Percentiles rank a stretch among this genome's conserved stretches.
Evolutionary conservation across 1,140 invertebrate genomes (phyloP).

Genomic region (Nixonia krombeini): DNA sequence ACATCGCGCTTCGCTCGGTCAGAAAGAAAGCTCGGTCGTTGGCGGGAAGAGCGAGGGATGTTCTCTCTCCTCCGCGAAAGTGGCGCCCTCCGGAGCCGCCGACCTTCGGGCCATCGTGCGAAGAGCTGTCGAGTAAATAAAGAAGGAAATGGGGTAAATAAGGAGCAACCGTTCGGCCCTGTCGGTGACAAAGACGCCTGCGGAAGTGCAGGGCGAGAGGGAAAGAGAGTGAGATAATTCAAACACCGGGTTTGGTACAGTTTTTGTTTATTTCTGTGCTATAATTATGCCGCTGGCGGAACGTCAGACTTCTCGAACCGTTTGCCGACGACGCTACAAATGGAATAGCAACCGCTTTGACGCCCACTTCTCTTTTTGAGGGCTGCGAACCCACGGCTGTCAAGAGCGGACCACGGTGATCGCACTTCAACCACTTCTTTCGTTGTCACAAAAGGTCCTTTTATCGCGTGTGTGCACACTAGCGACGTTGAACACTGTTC

Average conservation of each 20-base stretch:
- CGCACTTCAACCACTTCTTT: too few species aligned
- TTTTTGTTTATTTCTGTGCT: conserved; percentile 55
- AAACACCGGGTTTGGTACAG: conserved; percentile 39
- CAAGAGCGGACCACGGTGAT: too few species aligned
- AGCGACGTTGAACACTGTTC: too few species aligned
- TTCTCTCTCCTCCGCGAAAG: too few species aligned
- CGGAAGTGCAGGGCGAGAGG: too few species aligned
- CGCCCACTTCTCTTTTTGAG: neutral
- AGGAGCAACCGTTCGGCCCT: conserved; percentile 59
- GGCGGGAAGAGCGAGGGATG: too few species aligned
- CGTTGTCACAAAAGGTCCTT: too few species aligned
- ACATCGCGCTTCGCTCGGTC: too few species aligned
- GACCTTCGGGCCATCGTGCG: neutral
- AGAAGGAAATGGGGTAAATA: conserved; percentile 63
- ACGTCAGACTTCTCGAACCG: neutral
- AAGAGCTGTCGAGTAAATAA: conserved; percentile 57
- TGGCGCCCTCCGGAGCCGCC: neutral
- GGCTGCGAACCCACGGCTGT: neutral
- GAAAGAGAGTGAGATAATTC: conserved; percentile 46
- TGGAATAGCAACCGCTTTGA: neutral
- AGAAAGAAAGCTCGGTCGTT: too few species aligned
- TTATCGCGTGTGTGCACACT: too few species aligned
- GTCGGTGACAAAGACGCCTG: too few species aligned
- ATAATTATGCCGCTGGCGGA: conserved; percentile 55
- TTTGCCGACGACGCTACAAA: too few species aligned